Evolutionary conservation across 2,797 vertebrate species (phyloP).

Genomic region (Petrocephalus schoutedeni): DNA sequence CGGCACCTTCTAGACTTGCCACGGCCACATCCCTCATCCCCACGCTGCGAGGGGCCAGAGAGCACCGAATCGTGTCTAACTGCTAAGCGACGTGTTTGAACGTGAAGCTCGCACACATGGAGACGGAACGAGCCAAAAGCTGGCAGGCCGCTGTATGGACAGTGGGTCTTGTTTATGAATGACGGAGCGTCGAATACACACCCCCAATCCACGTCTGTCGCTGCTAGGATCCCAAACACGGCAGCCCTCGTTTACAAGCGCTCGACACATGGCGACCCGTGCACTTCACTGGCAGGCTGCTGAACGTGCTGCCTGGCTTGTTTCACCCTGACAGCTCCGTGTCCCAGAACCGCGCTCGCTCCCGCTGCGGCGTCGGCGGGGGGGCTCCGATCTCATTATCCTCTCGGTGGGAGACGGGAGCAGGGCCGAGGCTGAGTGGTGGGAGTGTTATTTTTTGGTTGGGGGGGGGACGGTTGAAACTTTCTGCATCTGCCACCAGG

Average conservation of each 20-base stretch:
- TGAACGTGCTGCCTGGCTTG: constrained; percentile 14
- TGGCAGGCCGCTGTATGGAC: background rate
- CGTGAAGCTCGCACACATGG: background rate
- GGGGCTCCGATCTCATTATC: constrained; percentile 37
- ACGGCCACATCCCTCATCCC: background rate
- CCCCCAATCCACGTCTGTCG: background rate
- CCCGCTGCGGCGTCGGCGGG: constrained; percentile 13
- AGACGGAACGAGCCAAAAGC: background rate
- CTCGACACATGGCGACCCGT: background rate
- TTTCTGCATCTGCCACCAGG: constrained; percentile 1
- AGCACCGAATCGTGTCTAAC: background rate
- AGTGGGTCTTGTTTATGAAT: background rate
- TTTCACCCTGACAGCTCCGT: constrained; percentile 20
- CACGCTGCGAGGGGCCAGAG: background rate
- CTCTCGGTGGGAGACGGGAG: constrained; percentile 26
- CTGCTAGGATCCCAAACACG: background rate
- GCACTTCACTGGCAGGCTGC: background rate
- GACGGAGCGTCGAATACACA: background rate
- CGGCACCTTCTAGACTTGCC: background rate
- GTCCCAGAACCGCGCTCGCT: background rate
- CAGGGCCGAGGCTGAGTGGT: background rate
- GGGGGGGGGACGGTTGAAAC: background rate
- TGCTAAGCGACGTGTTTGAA: background rate
- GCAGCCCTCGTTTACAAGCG: background rate
- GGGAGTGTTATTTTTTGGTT: background rate